Conservation (phyloP, 2,797 vertebrate genomes). For the Bovichtus variegatus region DNA sequence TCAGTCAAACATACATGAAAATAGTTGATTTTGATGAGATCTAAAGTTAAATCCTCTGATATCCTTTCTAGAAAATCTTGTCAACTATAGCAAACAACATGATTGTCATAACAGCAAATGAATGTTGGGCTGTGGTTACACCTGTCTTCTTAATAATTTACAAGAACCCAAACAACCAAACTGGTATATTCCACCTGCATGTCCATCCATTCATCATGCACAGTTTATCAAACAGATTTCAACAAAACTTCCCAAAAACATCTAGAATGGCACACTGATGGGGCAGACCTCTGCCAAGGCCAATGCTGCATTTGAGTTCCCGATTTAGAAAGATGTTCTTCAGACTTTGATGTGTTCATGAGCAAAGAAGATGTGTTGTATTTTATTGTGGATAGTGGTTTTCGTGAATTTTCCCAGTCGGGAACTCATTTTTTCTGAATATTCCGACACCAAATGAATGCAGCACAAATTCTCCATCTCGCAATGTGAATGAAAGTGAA, state of each 20-base stretch:
- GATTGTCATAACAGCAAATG: background rate
- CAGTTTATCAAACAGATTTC: background rate
- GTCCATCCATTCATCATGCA: background rate
- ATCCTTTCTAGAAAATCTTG: background rate
- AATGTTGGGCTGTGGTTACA: background rate
- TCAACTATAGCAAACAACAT: background rate
- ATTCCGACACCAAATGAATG: too few species aligned
- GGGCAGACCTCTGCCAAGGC: too few species aligned
- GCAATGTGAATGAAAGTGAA: too few species aligned
- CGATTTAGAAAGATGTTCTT: too few species aligned
- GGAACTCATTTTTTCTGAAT: too few species aligned
- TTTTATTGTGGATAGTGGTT: too few species aligned
- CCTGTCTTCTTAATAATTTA: background rate
- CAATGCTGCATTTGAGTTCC: too few species aligned
- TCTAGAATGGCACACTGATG: too few species aligned
- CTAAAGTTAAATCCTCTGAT: background rate
- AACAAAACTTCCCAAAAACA: background rate
- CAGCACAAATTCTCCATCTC: too few species aligned
- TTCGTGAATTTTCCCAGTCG: too few species aligned
- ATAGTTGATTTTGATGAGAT: constrained; percentile 16
- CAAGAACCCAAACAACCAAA: background rate
- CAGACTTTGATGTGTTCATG: too few species aligned
- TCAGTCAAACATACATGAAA: background rate
- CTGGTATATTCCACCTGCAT: background rate
- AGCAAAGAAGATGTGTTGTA: too few species aligned